Percentiles rank a stretch among this genome's conserved stretches.
Evolutionary conservation across 2,888 invertebrate genomes (phyloP).

Genomic region (Lacanobia wlatinum): DNA sequence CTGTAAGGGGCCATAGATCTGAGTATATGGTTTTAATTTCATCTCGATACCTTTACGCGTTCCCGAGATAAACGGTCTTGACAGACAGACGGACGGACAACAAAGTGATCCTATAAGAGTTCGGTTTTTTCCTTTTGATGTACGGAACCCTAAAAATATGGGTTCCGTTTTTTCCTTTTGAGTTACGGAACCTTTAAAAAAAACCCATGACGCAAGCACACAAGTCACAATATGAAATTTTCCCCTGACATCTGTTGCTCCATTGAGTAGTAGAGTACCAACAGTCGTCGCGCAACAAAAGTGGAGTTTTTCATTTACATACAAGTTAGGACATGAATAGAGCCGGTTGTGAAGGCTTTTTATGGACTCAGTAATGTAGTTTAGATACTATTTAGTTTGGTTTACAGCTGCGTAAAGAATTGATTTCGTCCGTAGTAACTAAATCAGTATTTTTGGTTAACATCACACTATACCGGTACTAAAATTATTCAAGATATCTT

Average conservation of each 20-base stretch:
- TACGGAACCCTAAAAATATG: too few relatives aligned
- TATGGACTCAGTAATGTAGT: slow-evolving; percentile 42
- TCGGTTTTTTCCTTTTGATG: too few relatives aligned
- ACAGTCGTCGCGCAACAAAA: slow-evolving; percentile 45
- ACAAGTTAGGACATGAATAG: slow-evolving; percentile 60
- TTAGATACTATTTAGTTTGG: slow-evolving; percentile 20
- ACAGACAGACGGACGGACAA: too few relatives aligned
- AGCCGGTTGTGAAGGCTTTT: slow-evolving; percentile 40
- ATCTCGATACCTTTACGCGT: too few relatives aligned
- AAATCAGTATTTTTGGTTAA: background rate
- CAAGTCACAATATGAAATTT: slow-evolving; percentile 23
- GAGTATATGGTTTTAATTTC: too few relatives aligned
- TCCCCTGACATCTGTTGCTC: slow-evolving; percentile 58
- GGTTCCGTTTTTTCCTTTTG: too few relatives aligned
- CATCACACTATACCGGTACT: too few relatives aligned
- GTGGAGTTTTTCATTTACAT: slow-evolving; percentile 58
- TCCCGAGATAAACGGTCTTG: too few relatives aligned
- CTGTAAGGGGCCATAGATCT: too few relatives aligned
- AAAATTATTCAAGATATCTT: too few relatives aligned
- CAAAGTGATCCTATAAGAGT: too few relatives aligned
- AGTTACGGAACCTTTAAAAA: too few relatives aligned
- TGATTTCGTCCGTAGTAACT: slow-evolving; percentile 2
- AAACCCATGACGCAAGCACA: slow-evolving; percentile 1
- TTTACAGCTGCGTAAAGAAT: slow-evolving; percentile 11
- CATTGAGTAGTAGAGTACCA: slow-evolving; percentile 42